These are phyloP conservation scores for Actinemys pallida DNA, from an alignment of 2,113 vertebrate genomes.

Conservation along the genomic window DNA sequence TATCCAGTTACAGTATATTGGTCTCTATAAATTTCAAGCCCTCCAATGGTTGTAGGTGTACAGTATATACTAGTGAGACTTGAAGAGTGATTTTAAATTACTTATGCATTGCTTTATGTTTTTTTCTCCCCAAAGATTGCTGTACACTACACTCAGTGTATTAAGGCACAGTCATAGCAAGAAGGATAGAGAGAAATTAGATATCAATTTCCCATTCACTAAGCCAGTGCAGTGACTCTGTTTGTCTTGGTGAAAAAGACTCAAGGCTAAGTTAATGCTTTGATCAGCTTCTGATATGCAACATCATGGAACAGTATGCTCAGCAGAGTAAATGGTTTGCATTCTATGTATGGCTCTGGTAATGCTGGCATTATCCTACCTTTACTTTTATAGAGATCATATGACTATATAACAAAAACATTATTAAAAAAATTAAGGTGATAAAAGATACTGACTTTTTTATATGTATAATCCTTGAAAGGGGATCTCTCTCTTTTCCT, in stretches of 20 bases:
- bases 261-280: background rate
- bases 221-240: conserved; percentile 49
- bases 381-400: background rate
- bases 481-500: background rate
- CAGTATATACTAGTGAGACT: background rate
- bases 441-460: background rate
- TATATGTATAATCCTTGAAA: background rate
- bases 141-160: conserved; percentile 6
- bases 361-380: background rate
- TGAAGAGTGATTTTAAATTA: conserved; percentile 47
- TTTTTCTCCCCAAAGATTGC: conserved; percentile 5
- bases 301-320: background rate
- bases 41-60: conserved; percentile 53
- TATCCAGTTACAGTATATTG: conserved; percentile 39
- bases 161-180: conserved; percentile 5
- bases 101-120: conserved; percentile 52
- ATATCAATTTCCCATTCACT: background rate
- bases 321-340: background rate
- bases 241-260: background rate
- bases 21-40: conserved; percentile 41
- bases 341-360: background rate
- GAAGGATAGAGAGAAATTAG: conserved; percentile 24
- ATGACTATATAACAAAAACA: background rate
- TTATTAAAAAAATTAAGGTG: background rate
- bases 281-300: conserved; percentile 38